Conservation (phyloP, 2,113 vertebrate species). For the Zosterops pallidus region DNA sequence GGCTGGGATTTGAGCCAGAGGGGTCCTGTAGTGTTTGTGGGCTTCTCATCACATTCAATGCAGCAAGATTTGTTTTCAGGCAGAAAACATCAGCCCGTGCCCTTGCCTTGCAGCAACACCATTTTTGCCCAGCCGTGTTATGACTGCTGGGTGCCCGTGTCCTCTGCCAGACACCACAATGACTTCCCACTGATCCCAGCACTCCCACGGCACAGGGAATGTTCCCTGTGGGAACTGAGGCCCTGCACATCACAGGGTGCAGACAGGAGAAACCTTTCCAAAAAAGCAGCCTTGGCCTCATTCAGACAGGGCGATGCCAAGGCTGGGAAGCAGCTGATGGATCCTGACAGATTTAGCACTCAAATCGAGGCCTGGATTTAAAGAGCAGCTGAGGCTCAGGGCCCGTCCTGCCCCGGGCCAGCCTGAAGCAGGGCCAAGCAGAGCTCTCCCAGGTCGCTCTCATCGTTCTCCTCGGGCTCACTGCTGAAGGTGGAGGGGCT, state of each 20-base stretch:
- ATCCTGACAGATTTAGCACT: background rate
- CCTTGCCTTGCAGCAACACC: accelerated
- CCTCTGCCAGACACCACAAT: background rate
- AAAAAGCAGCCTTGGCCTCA: background rate
- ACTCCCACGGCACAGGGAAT: accelerated
- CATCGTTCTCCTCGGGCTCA: slow-evolving; percentile 84
- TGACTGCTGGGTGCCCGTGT: background rate
- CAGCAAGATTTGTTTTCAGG: background rate
- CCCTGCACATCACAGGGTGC: accelerated
- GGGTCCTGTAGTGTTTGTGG: background rate
- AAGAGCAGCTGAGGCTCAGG: background rate
- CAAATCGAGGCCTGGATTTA: accelerated
- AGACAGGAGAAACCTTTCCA: background rate
- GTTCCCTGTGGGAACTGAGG: background rate
- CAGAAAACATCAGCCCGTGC: background rate
- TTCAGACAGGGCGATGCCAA: accelerated
- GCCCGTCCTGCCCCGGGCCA: background rate
- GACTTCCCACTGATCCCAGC: accelerated
- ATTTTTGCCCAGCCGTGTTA: background rate
- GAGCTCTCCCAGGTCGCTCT: slow-evolving; percentile 70
- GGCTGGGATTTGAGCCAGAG: background rate
- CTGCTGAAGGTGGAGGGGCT: slow-evolving; percentile 60
- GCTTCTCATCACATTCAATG: background rate
- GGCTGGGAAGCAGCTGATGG: background rate
- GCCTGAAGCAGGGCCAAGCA: background rate